Evolutionary conservation across 1,140 invertebrate genomes (phyloP), one percentile per base, ranked within the genome.

Genomic region (Drosophila kikkawai): DNA sequence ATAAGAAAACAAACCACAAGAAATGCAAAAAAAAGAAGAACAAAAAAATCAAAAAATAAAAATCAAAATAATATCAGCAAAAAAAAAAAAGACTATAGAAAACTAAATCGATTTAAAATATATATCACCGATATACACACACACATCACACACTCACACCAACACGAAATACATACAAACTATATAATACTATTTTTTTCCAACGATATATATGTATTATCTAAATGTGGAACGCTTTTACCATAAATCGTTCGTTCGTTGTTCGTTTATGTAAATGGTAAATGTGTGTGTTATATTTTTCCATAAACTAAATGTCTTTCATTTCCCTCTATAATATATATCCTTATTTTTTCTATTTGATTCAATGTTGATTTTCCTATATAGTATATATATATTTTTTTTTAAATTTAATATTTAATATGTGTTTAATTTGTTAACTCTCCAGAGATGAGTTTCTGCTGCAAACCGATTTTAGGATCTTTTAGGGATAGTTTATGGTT

Each of bases 151-250:
- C 22, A 76, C 47, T 69, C 32, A 77, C 26, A 76, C 42, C 45
- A 39, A 79, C n/a, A 44, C 63, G 60, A 68, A 19, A 60, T 32
- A 79, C 78, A 78, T 44, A 76, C 37, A 80, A 57, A 68, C 64
- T 71, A 71, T 67, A 70, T 65, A 76, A 57, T 61, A 79, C 45
- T 64, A 73, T 73, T 77, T 79, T 71, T 84, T 79, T 79, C 70
- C 67, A 80, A 84, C 73, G 68, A 90, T 90, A 85, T 90, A 90
- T 90, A 90, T 90, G 82, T 90, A 84, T 82, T 90, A 90, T 90
- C 85, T 92, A 92, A 92, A 92, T 92, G 91, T 92, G 91, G 91
- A 92, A 91, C 91, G 91, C 91, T 92, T 91, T 91, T 91, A 92
- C 69, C 91, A 91, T 92, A 91, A 92, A 91, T 91, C 80, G 85